Conservation (phyloP, 2,113 vertebrate species). For the Spilogale gracilis region DNA sequence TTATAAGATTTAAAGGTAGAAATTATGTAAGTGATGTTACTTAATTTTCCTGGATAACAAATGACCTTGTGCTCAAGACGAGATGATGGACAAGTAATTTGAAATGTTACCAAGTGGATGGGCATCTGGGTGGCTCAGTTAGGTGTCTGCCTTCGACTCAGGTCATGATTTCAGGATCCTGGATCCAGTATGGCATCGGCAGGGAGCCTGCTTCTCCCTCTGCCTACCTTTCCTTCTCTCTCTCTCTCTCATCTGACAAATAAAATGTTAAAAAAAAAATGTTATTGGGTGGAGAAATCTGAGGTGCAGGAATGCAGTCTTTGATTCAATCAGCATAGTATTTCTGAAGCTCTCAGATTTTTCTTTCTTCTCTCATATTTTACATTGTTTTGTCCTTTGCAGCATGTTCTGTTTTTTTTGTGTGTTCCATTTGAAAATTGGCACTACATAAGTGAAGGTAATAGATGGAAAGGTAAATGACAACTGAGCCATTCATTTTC, state of each 20-base stretch:
- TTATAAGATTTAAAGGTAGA: neutral
- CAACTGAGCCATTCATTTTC: neutral
- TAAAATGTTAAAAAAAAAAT: no score
- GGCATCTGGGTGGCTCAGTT: no score
- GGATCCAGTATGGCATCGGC: no score
- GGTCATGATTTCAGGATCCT: no score
- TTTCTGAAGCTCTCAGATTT: neutral
- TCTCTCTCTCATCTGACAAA: no score
- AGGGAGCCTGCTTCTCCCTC: no score
- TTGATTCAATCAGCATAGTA: neutral
- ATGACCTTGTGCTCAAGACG: neutral
- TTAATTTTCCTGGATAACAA: neutral
- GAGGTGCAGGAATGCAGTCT: neutral
- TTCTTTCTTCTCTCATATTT: constrained; percentile 26
- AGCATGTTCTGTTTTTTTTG: neutral
- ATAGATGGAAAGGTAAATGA: neutral
- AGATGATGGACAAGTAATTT: neutral
- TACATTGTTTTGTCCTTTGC: neutral
- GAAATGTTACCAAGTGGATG: neutral
- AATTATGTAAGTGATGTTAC: neutral
- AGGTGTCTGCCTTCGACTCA: no score
- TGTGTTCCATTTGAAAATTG: constrained; percentile 19
- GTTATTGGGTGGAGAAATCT: neutral
- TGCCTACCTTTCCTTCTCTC: no score
- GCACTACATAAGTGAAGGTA: neutral